phyloP scores from a whole-genome alignment of 2,113 vertebrate species.

The Ptilorrhoa leucosticta region DNA sequence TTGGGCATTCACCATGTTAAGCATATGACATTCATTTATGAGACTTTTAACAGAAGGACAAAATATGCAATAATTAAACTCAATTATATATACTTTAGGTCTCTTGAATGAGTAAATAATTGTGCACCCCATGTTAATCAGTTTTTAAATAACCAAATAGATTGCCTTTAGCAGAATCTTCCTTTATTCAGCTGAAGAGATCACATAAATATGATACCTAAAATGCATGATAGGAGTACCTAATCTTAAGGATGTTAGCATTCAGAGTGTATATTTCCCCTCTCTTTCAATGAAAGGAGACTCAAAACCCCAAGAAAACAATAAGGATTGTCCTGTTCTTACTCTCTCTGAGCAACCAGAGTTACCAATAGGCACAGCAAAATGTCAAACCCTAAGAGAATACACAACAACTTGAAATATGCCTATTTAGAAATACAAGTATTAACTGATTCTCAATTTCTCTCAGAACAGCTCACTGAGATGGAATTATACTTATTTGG shows the following conservation, averaged over 20 bases:
- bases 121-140: neutral
- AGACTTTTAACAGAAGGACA: neutral
- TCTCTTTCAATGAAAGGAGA: neutral
- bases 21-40: neutral
- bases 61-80: neutral
- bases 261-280: neutral
- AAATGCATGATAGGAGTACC: neutral
- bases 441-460: neutral
- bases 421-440: neutral
- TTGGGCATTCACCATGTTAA: neutral
- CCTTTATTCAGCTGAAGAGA: neutral
- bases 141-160: neutral
- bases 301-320: neutral
- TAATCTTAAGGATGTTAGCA: neutral
- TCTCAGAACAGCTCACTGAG: neutral
- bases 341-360: neutral
- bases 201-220: neutral
- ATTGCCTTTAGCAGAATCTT: neutral
- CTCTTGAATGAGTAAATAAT: neutral
- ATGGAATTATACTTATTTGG: neutral
- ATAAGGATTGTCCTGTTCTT: neutral
- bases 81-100: neutral
- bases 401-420: neutral
- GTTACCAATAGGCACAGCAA: neutral
- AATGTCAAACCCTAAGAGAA: neutral